A percentile compares a stretch with the other conserved stretches of the same genome.
Evolutionary conservation across 2,797 vertebrate species (phyloP).

Genomic region (Tokudaia tokunoshimensis): DNA sequence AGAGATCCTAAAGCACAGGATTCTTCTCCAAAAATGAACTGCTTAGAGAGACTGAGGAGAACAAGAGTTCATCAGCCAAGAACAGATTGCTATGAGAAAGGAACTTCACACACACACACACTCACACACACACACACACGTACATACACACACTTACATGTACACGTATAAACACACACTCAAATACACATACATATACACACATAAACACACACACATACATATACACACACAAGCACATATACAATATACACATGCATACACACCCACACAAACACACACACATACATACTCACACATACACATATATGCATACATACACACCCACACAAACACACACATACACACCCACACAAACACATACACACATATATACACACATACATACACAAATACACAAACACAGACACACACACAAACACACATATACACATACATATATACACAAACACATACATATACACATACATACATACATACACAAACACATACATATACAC

Average conservation of each 20-base stretch:
- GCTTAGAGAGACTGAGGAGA: background rate
- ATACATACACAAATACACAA: no score
- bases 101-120: background rate
- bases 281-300: background rate
- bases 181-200: no score
- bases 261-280: no score
- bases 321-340: no score
- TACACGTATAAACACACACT: no score
- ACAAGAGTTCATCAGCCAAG: background rate
- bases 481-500: accelerated
- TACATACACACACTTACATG: background rate
- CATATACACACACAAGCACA: no score
- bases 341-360: accelerated
- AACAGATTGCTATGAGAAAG: background rate
- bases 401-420: accelerated
- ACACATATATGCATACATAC: no score
- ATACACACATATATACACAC: accelerated
- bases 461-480: background rate
- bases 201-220: background rate
- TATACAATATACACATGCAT: no score
- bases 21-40: background rate
- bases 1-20: background rate
- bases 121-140: no score
- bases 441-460: background rate
- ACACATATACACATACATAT: background rate